Evolutionary conservation across 1,140 invertebrate genomes (phyloP), one percentile per base, ranked within the genome.

Genomic region (Oppia nitens): DNA sequence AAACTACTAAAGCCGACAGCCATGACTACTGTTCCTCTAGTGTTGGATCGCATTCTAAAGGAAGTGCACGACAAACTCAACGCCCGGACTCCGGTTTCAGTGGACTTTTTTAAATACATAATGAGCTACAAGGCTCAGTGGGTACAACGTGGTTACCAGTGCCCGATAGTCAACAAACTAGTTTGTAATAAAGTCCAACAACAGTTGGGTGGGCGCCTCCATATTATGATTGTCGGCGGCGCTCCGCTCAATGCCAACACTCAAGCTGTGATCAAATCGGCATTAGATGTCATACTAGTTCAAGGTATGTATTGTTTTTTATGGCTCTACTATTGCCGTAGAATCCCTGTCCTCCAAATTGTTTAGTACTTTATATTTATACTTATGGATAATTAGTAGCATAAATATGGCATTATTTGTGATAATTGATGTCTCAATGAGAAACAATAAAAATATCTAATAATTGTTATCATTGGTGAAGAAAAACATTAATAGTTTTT

Each of bases 1-100:
- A 82, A 84, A 23, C 81, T 93, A 0, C 73, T 98, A 25, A 78
- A 80, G 67, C 95, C 95, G 12, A 96, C 92, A 1, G 83, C 93
- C 63, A 84, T 98, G 73, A 92, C 92, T 3, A 81, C 88, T 53
- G 95, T 99, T 29, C 95, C 95, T 28, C 62, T 49, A 63, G 66
- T 61, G 60, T 47, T 52, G 61, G 66, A 55, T 56, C 80, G 93
- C 59, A 87, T 98, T 59, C 93, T 88, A 64, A 96, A 96, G 74
- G 88, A 83, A 55, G 90, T 96, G 58, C 88, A 86, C 86, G 86
- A 64, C 89, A 91, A 69, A 83, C 95, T 6, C 81, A 82, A 27
- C 81, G 81, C 23, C 49, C 45, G 64, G 82, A 83, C 28, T 82
- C 84, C 9, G 73, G 77, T 20, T 78, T 91, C 29, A 79, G 80